These are phyloP conservation scores for Apamea sordens DNA, from an alignment of 2,888 invertebrate species.

Conservation along the genomic window DNA sequence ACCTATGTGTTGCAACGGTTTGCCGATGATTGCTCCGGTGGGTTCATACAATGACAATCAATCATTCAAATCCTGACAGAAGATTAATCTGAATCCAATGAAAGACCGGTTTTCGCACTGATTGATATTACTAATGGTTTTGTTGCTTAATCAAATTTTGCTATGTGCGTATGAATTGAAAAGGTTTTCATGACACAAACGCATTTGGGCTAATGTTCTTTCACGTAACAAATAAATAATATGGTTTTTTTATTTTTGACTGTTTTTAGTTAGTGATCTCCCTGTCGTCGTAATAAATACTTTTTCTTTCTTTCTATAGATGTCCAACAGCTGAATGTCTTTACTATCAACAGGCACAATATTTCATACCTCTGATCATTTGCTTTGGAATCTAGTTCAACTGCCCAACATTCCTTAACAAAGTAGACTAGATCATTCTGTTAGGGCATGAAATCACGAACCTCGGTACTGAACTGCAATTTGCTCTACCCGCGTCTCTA, in stretches of 20 bases:
- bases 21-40: slow-evolving; percentile 37
- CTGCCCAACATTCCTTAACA: slow-evolving; percentile 50
- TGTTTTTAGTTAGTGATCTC: too few species aligned
- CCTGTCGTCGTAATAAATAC: too few species aligned
- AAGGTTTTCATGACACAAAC: not conserved
- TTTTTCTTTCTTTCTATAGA: not conserved
- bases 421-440: slow-evolving; percentile 59
- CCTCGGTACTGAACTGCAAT: slow-evolving; percentile 55
- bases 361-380: slow-evolving; percentile 28
- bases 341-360: slow-evolving; percentile 1
- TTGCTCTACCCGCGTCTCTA: slow-evolving; percentile 50
- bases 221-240: not conserved
- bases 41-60: slow-evolving; percentile 46
- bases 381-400: slow-evolving; percentile 52
- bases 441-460: slow-evolving; percentile 63
- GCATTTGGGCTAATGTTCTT: not conserved
- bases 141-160: slow-evolving; percentile 30
- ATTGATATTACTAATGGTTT: slow-evolving; percentile 43
- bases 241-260: too few species aligned
- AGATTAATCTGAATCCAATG: slow-evolving; percentile 55
- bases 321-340: slow-evolving; percentile 21
- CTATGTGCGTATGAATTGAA: not conserved
- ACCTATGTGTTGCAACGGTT: slow-evolving; percentile 41
- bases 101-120: slow-evolving; percentile 22
- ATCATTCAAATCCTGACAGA: slow-evolving; percentile 45